phyloP scores from a whole-genome alignment of 1,140 invertebrate species.

The Bathynomus jamesi region DNA sequence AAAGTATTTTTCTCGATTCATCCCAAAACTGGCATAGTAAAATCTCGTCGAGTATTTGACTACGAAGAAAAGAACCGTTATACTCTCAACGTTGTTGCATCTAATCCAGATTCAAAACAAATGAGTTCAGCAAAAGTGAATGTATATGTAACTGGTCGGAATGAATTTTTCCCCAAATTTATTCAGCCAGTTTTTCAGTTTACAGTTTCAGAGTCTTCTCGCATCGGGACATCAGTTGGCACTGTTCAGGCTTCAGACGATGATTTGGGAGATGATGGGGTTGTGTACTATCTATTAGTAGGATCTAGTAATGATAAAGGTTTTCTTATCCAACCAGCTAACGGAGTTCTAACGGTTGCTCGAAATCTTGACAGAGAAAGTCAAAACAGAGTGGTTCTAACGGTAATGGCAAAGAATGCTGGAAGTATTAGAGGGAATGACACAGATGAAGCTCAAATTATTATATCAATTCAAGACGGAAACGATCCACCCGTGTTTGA shows the following conservation, averaged over 20 bases:
- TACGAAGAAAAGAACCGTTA: slow-evolving; percentile 77
- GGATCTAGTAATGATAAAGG: slow-evolving; percentile 87
- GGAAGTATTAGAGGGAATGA: slow-evolving; percentile 89
- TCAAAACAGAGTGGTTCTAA: slow-evolving; percentile 78
- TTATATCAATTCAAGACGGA: slow-evolving; percentile 86
- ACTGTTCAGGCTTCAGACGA: slow-evolving; percentile 80
- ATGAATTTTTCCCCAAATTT: slow-evolving; percentile 89
- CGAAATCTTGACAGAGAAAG: slow-evolving; percentile 79
- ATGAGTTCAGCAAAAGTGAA: slow-evolving; percentile 61
- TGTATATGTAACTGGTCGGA: slow-evolving; percentile 76
- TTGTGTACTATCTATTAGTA: slow-evolving; percentile 83
- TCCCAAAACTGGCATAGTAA: slow-evolving; percentile 63
- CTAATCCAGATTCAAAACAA: slow-evolving; percentile 72
- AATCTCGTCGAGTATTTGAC: slow-evolving; percentile 70
- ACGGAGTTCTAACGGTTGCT: slow-evolving; percentile 73
- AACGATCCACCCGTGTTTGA: slow-evolving; percentile 91
- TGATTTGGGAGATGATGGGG: slow-evolving; percentile 83
- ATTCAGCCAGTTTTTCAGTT: slow-evolving; percentile 85
- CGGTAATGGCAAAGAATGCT: slow-evolving; percentile 87
- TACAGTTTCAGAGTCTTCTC: slow-evolving; percentile 84
- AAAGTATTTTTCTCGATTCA: slow-evolving; percentile 70
- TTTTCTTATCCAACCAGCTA: slow-evolving; percentile 75
- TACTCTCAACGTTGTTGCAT: slow-evolving; percentile 68
- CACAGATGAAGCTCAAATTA: slow-evolving; percentile 87
- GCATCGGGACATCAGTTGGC: slow-evolving; percentile 76